Percentiles rank a stretch among this genome's conserved stretches.
phyloP scores from a whole-genome alignment of 1,140 invertebrate genomes.

The Ruditapes philippinarum region DNA sequence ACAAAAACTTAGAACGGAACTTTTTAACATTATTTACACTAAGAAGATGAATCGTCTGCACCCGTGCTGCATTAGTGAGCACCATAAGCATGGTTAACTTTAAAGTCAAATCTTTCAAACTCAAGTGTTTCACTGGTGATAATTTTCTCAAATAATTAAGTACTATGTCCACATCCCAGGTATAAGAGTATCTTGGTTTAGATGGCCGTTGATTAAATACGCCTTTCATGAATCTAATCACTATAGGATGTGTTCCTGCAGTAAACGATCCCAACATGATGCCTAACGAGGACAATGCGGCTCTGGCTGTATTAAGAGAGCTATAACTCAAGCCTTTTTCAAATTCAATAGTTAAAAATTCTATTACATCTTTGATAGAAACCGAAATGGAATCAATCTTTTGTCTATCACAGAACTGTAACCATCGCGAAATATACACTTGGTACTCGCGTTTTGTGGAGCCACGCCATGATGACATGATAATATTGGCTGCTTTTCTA shows the following conservation, averaged over 20 bases:
- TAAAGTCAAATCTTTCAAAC: constrained; percentile 2
- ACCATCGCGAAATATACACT: background rate
- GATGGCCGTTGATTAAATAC: too few species aligned
- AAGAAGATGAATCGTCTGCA: background rate
- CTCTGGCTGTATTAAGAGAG: background rate
- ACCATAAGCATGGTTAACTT: constrained; percentile 21
- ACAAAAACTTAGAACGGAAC: too few species aligned
- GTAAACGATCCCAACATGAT: too few species aligned
- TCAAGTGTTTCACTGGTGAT: constrained; percentile 1
- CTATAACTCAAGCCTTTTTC: background rate
- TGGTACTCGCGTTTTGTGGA: background rate
- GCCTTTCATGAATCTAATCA: too few species aligned
- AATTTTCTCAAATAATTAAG: background rate
- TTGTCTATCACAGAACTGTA: too few species aligned
- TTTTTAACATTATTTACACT: too few species aligned
- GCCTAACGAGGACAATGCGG: too few species aligned
- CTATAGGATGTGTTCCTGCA: constrained; percentile 11
- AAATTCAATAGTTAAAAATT: background rate
- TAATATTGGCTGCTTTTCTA: background rate
- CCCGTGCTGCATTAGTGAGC: background rate
- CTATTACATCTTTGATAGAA: background rate
- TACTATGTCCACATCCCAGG: too few species aligned
- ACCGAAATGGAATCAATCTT: too few species aligned
- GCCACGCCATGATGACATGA: background rate
- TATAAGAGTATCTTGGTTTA: too few species aligned